Evolutionary conservation across 2,888 invertebrate species (phyloP), one percentile per base, ranked within the genome.

Genomic region (Tridacna gigas): DNA sequence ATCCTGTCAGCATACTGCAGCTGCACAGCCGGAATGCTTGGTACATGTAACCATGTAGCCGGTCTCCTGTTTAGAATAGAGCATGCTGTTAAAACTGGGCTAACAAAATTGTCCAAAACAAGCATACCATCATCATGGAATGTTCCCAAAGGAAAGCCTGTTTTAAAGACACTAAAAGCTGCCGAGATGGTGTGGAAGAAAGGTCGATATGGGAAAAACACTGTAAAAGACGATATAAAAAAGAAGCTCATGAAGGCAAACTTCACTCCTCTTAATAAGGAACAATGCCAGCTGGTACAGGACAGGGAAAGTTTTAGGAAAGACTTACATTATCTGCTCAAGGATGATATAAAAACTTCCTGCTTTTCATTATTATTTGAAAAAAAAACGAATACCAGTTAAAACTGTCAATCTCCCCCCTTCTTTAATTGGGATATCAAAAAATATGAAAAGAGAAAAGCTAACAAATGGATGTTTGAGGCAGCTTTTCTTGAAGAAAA

Each of bases 1-100:
- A 73, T 84, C 37, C 11, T 82, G 5, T 69, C 60, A 45, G 79
- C 37, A 0, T 86, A 84, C 71, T 88, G 86, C 63, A 77, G 75
- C 0, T 84, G 88, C 63, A 86, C 82, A 20, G 83, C 84, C 15
- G 83, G 83, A 18, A 85, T 85, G 82, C 65, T 71, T 13, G 80
- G 82, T 18, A 60, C 77, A 7, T 84, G 81, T 51, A 84, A 84
- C 26, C 79, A 84, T 79, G 67, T 84, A 20, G 76, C 81, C 37
- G 79, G 82, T 15, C 4, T 79, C 2, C 67, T 84, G 11, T 84
- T 82, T 51, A 22, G 79, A 20, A 51, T 81, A 22, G 84, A 84
- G 60, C 67, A 79, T 76, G 78, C 75, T 9, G 76, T 81, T 11
- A 81, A 84, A 65, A 74, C 76, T 22, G 84, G 81, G 4, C 5